These are phyloP conservation scores for Porites lutea DNA, from an alignment of 64 coral and sea anemone genomes.

Conservation along the genomic window DNA sequence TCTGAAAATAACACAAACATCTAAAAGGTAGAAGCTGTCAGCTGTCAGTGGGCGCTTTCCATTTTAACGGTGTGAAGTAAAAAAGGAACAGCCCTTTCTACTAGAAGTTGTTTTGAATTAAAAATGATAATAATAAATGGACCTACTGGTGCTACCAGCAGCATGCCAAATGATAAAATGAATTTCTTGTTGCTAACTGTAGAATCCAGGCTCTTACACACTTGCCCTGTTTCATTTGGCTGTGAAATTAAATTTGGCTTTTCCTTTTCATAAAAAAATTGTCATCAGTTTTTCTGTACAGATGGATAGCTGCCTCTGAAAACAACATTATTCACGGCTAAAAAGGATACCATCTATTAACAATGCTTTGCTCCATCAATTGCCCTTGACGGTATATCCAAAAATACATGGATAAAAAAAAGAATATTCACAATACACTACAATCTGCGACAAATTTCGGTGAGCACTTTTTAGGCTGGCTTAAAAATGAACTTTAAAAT, in stretches of 20 bases:
- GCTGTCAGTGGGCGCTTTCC: not conserved
- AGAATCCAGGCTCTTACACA: no score
- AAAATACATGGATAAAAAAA: not conserved
- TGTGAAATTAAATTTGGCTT: no score
- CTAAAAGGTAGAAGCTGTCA: not conserved
- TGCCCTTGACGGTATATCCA: not conserved
- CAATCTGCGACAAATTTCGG: not conserved
- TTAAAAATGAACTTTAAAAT: not conserved
- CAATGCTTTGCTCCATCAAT: not conserved
- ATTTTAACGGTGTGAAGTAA: not conserved
- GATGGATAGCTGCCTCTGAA: not conserved
- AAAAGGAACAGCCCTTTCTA: constrained; percentile 2
- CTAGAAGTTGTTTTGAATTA: not conserved
- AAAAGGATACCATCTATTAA: no score
- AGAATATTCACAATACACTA: not conserved
- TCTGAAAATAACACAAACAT: not conserved
- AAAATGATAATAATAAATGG: not conserved
- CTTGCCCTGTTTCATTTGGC: no score
- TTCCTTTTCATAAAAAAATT: no score
- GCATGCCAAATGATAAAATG: no score
- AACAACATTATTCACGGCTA: no score
- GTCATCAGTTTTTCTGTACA: not conserved
- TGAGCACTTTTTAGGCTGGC: not conserved
- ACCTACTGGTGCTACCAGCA: not conserved
- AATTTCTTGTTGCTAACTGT: constrained; percentile 3